Percentiles rank a stretch among this genome's conserved stretches.
These are phyloP conservation scores for Prionailurus bengalensis DNA, from an alignment of 2,113 vertebrate species.

Conservation along the genomic window DNA sequence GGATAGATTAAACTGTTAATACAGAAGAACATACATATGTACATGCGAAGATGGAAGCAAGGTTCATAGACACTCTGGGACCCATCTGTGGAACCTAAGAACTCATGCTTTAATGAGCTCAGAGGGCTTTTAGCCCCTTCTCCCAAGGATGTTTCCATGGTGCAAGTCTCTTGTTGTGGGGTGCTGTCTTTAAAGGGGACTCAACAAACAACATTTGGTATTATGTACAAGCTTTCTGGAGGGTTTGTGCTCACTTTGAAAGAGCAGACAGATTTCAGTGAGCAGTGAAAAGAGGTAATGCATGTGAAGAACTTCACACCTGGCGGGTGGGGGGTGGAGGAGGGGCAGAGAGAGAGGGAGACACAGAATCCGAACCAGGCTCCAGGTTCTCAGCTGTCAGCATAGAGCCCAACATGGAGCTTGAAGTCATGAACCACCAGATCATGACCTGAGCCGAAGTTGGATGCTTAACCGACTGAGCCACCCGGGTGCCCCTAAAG, in stretches of 20 bases:
- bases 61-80: neutral
- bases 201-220: neutral
- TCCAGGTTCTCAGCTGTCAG: too few species aligned
- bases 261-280: neutral
- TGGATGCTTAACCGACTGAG: too few species aligned
- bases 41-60: neutral
- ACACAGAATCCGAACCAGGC: too few species aligned
- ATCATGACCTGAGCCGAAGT: too few species aligned
- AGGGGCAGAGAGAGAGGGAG: too few species aligned
- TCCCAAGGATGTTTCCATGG: neutral
- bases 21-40: neutral
- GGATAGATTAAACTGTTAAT: slow-evolving; percentile 5
- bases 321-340: neutral
- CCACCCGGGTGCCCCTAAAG: neutral
- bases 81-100: neutral
- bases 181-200: neutral
- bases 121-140: neutral
- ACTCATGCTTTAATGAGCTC: neutral
- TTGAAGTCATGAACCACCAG: too few species aligned
- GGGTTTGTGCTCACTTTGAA: slow-evolving; percentile 4
- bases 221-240: neutral
- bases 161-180: neutral
- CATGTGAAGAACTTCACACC: neutral
- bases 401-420: too few species aligned
- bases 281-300: neutral